phyloP scores from a whole-genome alignment of 92 coral and sea anemone species.

The Porites cylindrica region DNA sequence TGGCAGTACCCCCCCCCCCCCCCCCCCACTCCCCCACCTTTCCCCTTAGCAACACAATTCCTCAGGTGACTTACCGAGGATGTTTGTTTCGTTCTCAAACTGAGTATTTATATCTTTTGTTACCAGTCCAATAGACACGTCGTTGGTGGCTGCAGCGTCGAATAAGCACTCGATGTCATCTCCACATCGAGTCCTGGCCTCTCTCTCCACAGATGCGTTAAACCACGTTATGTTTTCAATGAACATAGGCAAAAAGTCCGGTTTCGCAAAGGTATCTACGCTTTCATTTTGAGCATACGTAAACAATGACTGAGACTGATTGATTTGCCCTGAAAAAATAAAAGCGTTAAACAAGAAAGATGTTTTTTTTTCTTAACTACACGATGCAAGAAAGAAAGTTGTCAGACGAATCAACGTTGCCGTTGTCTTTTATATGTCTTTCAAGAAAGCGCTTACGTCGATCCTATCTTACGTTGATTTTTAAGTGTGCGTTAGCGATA shows the following conservation, averaged over 20 bases:
- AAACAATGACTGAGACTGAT: constrained; percentile 50
- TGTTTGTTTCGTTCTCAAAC: constrained; percentile 64
- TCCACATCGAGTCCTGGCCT: constrained; percentile 60
- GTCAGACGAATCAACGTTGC: too few species aligned
- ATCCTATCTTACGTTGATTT: too few species aligned
- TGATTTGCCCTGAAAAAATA: constrained; percentile 62
- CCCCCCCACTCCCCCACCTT: neutral
- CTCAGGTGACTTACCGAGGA: constrained; percentile 50
- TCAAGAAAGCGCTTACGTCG: too few species aligned
- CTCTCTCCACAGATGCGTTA: constrained; percentile 19
- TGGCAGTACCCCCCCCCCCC: neutral
- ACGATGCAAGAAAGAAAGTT: neutral
- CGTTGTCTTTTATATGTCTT: too few species aligned
- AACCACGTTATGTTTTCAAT: constrained; percentile 33
- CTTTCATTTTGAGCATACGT: constrained; percentile 62
- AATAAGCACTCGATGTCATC: constrained; percentile 65
- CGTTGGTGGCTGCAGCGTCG: constrained; percentile 77
- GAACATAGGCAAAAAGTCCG: constrained; percentile 74
- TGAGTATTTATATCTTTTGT: constrained; percentile 48
- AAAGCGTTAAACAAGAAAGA: too few species aligned
- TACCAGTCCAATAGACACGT: constrained; percentile 61
- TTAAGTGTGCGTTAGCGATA: too few species aligned
- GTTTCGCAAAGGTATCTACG: constrained; percentile 39
- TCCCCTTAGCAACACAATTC: too few species aligned
- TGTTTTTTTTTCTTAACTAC: too few species aligned